These are phyloP conservation scores for Acanthochromis polyacanthus DNA, from an alignment of 2,113 vertebrate genomes.

Conservation along the genomic window DNA sequence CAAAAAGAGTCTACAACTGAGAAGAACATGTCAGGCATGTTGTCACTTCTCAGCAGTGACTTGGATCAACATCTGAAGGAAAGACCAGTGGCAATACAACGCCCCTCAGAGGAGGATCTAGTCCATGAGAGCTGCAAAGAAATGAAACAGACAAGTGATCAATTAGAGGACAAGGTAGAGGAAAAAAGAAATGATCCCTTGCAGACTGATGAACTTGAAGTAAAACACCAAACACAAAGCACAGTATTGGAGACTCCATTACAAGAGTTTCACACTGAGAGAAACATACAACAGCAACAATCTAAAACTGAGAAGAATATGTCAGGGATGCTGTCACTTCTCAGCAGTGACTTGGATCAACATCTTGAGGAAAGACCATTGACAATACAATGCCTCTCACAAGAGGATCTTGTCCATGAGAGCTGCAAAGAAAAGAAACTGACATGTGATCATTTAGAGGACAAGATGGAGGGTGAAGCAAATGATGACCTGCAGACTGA, in stretches of 20 bases:
- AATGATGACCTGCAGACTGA: constrained; percentile 40
- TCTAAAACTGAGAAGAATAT: neutral
- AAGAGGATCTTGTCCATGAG: neutral
- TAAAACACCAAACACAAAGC: too few species aligned
- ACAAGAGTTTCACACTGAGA: neutral
- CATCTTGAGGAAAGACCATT: neutral
- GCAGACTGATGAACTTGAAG: constrained; percentile 78
- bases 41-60: too few species aligned
- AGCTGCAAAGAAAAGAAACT: neutral
- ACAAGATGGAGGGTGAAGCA: neutral
- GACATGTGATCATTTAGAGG: neutral
- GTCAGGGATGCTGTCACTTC: neutral
- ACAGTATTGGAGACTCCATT: too few species aligned
- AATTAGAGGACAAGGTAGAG: neutral
- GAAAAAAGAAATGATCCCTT: neutral
- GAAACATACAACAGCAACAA: neutral
- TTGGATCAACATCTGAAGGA: too few species aligned
- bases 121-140: too few species aligned
- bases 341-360: neutral
- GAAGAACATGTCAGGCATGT: too few species aligned
- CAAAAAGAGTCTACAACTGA: too few species aligned
- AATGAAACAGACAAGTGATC: neutral
- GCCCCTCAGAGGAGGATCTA: too few species aligned
- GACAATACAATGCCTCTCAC: neutral
- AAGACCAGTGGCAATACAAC: too few species aligned